Evolutionary conservation across 2,888 invertebrate genomes (phyloP).

Genomic region (Pyrrhopygopsis socrates): DNA sequence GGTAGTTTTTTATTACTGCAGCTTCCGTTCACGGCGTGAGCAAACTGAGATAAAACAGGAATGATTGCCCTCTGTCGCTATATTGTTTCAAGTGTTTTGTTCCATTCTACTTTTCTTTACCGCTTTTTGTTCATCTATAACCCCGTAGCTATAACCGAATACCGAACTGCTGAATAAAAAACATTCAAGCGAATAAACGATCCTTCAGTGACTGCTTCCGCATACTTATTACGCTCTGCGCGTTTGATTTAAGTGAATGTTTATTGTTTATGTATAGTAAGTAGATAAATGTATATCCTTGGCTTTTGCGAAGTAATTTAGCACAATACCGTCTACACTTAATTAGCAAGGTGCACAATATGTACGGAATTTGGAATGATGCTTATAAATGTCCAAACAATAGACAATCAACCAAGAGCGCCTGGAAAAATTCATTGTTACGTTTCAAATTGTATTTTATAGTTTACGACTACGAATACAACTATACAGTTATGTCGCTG

Average conservation of each 20-base stretch:
- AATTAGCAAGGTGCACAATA: no score
- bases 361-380: no score
- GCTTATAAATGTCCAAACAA: no score
- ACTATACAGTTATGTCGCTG: conserved; percentile 81
- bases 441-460: not conserved
- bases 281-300: not conserved
- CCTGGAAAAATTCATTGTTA: no score
- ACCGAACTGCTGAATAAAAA: conserved; percentile 89
- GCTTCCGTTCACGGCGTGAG: conserved; percentile 93
- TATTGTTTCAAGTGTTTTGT: conserved; percentile 94
- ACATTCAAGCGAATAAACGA: conserved; percentile 56
- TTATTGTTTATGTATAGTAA: conserved; percentile 25
- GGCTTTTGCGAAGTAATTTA: no score
- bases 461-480: conserved; percentile 88
- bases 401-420: no score
- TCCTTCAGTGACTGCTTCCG: conserved; percentile 48
- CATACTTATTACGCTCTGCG: conserved; percentile 53
- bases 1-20: conserved; percentile 94
- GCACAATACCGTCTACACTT: no score
- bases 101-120: conserved; percentile 91
- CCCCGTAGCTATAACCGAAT: conserved; percentile 90
- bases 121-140: conserved; percentile 91
- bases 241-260: conserved; percentile 40
- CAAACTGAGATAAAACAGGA: conserved; percentile 95
- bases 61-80: conserved; percentile 94